These are phyloP conservation scores for Laothoe populi DNA, from an alignment of 2,888 invertebrate species.

Conservation along the genomic window DNA sequence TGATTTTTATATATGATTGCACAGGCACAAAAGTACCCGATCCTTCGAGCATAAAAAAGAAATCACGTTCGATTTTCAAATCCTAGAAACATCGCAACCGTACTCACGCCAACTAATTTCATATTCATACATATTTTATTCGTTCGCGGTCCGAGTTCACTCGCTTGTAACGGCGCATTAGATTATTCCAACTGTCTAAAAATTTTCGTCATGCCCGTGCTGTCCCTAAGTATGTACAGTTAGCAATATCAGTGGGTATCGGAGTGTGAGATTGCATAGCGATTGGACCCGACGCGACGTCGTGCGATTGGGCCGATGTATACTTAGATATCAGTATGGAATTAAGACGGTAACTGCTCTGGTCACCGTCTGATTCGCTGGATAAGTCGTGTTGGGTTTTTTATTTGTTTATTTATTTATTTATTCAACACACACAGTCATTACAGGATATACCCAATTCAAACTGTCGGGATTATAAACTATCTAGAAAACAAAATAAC, in stretches of 20 bases:
- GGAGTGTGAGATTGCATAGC: conserved; percentile 71
- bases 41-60: neutral
- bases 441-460: too few species aligned
- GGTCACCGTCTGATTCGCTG: neutral
- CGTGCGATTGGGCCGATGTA: conserved; percentile 35
- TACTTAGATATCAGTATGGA: conserved; percentile 22
- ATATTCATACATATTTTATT: conserved; percentile 27
- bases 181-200: conserved; percentile 43
- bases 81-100: conserved; percentile 39
- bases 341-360: conserved; percentile 19
- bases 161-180: conserved; percentile 36
- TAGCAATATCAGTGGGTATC: conserved; percentile 64
- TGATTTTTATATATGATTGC: too few species aligned
- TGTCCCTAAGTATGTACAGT: conserved; percentile 46
- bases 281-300: conserved; percentile 31
- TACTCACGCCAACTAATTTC: conserved; percentile 28
- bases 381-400: neutral
- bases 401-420: too few species aligned
- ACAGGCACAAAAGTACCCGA: too few species aligned
- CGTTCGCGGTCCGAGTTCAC: conserved; percentile 11
- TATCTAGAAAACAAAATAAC: too few species aligned
- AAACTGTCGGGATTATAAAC: too few species aligned
- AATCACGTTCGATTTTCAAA: neutral
- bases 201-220: conserved; percentile 50
- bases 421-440: too few species aligned